Conservation (phyloP, 2,797 vertebrate genomes). For the Florisuga fusca region DNA sequence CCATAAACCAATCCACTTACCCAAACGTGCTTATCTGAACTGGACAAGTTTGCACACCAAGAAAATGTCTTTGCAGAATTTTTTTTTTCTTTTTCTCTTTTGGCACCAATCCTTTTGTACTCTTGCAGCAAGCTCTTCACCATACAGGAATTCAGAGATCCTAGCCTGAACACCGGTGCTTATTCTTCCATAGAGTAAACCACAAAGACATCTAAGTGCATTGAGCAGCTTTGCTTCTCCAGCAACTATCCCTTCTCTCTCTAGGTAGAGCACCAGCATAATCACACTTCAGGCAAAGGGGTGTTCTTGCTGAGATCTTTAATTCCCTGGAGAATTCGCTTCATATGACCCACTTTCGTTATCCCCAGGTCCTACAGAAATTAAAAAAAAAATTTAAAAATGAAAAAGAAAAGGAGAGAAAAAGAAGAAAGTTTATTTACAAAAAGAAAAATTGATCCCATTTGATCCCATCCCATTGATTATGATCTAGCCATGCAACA, state of each 20-base stretch:
- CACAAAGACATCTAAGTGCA: conserved; percentile 40
- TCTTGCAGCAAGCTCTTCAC: conserved; percentile 60
- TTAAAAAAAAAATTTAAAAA: background rate
- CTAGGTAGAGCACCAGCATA: conserved; percentile 66
- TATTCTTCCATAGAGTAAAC: conserved; percentile 61
- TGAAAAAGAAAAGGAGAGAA: background rate
- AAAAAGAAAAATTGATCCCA: no score
- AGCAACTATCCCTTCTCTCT: conserved; percentile 49
- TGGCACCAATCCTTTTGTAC: conserved; percentile 84
- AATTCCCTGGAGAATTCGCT: conserved; percentile 99
- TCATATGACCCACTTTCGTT: conserved; percentile 99
- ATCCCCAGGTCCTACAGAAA: conserved; percentile 95
- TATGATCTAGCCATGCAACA: conserved; percentile 19
- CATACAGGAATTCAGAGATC: conserved; percentile 29
- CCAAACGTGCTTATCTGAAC: conserved; percentile 81
- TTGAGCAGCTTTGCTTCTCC: conserved; percentile 59
- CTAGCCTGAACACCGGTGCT: conserved; percentile 49
- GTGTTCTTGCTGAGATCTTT: conserved; percentile 92
- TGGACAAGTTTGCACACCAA: conserved; percentile 76
- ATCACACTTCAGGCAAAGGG: conserved; percentile 87
- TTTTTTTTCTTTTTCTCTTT: conserved; percentile 66
- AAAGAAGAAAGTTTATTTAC: conserved; percentile 21
- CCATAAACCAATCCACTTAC: conserved; percentile 49
- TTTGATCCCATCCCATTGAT: background rate
- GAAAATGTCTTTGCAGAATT: conserved; percentile 79